Percentiles rank a stretch among this genome's conserved stretches.
phyloP scores from a whole-genome alignment of 2,888 invertebrate genomes.

The Hipparchia semele region DNA sequence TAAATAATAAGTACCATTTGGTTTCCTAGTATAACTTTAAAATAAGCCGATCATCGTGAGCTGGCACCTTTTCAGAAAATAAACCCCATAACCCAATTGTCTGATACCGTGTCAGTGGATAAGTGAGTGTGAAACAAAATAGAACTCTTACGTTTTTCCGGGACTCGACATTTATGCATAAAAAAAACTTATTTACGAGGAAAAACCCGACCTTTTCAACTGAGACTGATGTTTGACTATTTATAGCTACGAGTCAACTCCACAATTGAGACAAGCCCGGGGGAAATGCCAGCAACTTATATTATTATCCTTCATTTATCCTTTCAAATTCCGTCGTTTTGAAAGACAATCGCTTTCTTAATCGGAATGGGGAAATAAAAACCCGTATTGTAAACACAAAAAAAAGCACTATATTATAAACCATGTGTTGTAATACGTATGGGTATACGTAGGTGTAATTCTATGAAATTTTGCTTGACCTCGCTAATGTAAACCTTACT shows the following conservation, averaged over 20 bases:
- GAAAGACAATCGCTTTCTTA: constrained; percentile 14
- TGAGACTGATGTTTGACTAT: constrained; percentile 16
- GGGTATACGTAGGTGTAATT: neutral
- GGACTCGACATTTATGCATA: constrained; percentile 1
- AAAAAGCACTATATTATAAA: neutral
- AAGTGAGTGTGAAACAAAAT: neutral
- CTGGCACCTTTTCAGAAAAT: neutral
- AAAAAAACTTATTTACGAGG: neutral
- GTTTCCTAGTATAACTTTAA: too few relatives aligned
- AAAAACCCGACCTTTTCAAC: constrained; percentile 15
- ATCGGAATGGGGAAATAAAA: neutral
- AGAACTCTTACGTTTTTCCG: neutral
- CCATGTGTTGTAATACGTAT: neutral
- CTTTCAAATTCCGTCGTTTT: constrained; percentile 8
- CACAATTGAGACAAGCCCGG: constrained; percentile 9
- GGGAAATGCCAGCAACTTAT: constrained; percentile 20
- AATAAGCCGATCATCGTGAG: too few relatives aligned
- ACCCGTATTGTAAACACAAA: too few relatives aligned
- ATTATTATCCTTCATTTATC: constrained; percentile 18
- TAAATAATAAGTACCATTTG: too few relatives aligned
- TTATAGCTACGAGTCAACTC: constrained; percentile 17
- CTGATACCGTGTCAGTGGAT: neutral
- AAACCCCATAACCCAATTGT: neutral
- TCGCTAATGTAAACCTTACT: neutral
- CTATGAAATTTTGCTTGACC: neutral